Conservation (phyloP, 2,888 invertebrate genomes). For the Linhomoeus sp. region DNA sequence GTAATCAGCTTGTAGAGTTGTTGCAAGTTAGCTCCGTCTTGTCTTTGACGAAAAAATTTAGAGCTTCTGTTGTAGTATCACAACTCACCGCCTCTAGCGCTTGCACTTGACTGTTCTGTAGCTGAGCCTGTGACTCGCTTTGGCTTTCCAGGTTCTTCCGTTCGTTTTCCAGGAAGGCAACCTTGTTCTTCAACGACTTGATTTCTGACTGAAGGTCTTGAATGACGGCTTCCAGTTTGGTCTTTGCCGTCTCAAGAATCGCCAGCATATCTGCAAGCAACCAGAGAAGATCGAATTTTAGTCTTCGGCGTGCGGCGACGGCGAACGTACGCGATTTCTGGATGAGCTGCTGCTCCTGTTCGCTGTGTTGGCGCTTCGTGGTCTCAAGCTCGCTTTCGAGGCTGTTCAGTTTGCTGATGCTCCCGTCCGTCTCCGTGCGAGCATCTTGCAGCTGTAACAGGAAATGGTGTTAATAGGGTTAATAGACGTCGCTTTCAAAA, state of each 20-base stretch:
- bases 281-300: too few relatives aligned
- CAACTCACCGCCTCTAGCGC: slow-evolving; percentile 22
- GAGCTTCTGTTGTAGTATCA: not conserved
- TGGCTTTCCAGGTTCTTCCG: slow-evolving; percentile 24
- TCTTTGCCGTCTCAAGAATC: slow-evolving; percentile 18
- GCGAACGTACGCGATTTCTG: slow-evolving; percentile 12
- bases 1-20: too few relatives aligned
- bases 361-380: slow-evolving; percentile 11
- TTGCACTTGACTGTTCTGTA: slow-evolving; percentile 24
- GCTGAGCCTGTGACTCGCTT: slow-evolving; percentile 22
- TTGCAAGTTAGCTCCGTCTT: too few relatives aligned
- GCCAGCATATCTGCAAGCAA: slow-evolving; percentile 12
- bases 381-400: slow-evolving; percentile 12
- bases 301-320: too few relatives aligned
- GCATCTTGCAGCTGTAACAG: slow-evolving; percentile 17
- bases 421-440: slow-evolving; percentile 15
- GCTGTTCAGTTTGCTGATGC: slow-evolving; percentile 11
- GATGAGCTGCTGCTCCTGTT: slow-evolving; percentile 11
- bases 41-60: not conserved
- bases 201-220: slow-evolving; percentile 22
- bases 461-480: too few relatives aligned
- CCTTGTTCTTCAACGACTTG: slow-evolving; percentile 21
- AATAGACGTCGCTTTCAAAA: too few relatives aligned
- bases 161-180: slow-evolving; percentile 25
- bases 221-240: slow-evolving; percentile 18